Conservation (phyloP, 2,113 vertebrate species). For the Syngnathus typhle region DNA sequence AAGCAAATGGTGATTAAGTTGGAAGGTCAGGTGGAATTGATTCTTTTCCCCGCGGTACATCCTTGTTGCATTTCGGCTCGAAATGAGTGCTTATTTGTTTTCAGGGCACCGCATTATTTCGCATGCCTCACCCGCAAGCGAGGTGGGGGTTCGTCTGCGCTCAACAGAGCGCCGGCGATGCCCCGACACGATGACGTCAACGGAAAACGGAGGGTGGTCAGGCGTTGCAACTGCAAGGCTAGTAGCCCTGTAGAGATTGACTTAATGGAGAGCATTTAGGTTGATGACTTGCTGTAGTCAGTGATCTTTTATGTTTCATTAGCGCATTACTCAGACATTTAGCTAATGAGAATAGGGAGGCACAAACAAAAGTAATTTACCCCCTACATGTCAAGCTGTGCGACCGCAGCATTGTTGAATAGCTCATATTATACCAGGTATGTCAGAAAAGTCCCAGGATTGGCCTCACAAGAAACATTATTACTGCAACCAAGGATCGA, state of each 20-base stretch:
- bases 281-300: conserved; percentile 34
- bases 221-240: conserved; percentile 18
- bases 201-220: conserved; percentile 28
- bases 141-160: conserved; percentile 14
- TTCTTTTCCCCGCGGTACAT: conserved; percentile 53
- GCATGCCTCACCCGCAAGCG: neutral
- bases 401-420: neutral
- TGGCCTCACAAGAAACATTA: neutral
- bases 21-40: conserved; percentile 75
- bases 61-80: conserved; percentile 45
- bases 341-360: conserved; percentile 40
- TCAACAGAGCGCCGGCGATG: conserved; percentile 13
- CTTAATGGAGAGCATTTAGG: conserved; percentile 60
- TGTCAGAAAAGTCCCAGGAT: neutral
- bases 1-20: conserved; percentile 67
- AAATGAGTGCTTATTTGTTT: conserved; percentile 59
- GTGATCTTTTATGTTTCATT: conserved; percentile 56
- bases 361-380: conserved; percentile 40
- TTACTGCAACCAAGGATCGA: neutral
- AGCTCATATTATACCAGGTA: neutral
- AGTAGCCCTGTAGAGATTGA: conserved; percentile 28
- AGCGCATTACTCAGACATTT: conserved; percentile 55
- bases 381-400: conserved; percentile 14
- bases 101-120: conserved; percentile 49
- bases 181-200: conserved; percentile 7